A percentile compares a stretch with the other conserved stretches of the same genome.
Conservation (phyloP, 1,140 invertebrate species). For the Dreissena polymorpha region DNA sequence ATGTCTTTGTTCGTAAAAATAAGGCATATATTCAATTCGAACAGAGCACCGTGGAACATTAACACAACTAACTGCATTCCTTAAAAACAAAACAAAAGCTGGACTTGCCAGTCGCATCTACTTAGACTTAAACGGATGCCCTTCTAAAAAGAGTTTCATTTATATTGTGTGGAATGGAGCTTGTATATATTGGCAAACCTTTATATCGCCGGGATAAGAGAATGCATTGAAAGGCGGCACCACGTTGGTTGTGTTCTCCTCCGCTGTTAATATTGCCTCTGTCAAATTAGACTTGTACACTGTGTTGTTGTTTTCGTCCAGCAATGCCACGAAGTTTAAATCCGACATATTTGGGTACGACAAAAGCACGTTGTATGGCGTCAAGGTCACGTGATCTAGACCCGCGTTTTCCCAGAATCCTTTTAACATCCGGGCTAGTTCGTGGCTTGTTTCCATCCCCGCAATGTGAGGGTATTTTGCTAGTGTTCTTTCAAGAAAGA, state of each 20-base stretch:
- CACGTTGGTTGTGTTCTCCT: conserved; percentile 69
- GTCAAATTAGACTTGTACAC: conserved; percentile 60
- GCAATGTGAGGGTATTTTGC: conserved; percentile 73
- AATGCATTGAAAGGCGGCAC: conserved; percentile 77
- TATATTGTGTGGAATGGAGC: not conserved
- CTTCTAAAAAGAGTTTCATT: too few relatives aligned
- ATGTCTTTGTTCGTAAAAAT: not conserved
- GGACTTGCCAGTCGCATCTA: too few relatives aligned
- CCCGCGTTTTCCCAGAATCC: conserved; percentile 66
- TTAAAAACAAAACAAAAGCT: not conserved
- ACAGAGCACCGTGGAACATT: not conserved
- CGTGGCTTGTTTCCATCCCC: conserved; percentile 66
- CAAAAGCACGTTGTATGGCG: conserved; percentile 74
- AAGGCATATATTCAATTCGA: not conserved
- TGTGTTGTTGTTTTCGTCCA: conserved; percentile 49
- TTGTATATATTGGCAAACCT: not conserved
- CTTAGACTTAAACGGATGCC: not conserved
- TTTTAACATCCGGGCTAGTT: conserved; percentile 66
- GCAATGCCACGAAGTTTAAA: conserved; percentile 64
- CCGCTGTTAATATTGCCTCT: conserved; percentile 68
- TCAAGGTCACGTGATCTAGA: conserved; percentile 67
- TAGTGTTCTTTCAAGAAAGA: conserved; percentile 39
- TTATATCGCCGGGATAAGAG: conserved; percentile 60
- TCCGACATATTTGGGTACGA: conserved; percentile 73
- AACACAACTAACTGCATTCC: not conserved